phyloP scores from a whole-genome alignment of 1,140 invertebrate species.

The Tenebrio molitor region DNA sequence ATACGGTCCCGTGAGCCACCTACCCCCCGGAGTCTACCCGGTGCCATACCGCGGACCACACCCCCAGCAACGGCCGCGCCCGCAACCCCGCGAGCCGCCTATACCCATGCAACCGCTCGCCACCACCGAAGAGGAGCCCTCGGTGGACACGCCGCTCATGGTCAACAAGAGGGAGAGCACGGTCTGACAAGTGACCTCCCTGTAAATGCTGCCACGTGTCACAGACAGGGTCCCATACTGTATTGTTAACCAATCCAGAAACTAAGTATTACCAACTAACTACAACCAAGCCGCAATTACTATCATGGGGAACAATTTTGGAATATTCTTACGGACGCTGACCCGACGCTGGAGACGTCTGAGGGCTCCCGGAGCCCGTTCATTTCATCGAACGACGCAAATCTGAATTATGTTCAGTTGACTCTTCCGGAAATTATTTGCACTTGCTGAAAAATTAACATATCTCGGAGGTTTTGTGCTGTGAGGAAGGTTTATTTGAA shows the following conservation, averaged over 20 bases:
- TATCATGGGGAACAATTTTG: neutral
- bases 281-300: neutral
- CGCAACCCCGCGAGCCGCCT: slow-evolving; percentile 63
- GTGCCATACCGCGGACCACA: slow-evolving; percentile 59
- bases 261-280: slow-evolving; percentile 30
- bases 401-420: neutral
- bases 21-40: slow-evolving; percentile 64
- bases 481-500: slow-evolving; percentile 5
- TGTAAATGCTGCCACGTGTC: slow-evolving; percentile 54
- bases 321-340: no score
- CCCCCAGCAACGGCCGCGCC: slow-evolving; percentile 56
- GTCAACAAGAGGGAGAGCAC: slow-evolving; percentile 71
- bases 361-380: no score
- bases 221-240: slow-evolving; percentile 26
- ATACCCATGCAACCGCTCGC: slow-evolving; percentile 67
- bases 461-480: slow-evolving; percentile 25
- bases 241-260: slow-evolving; percentile 1
- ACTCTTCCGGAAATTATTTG: neutral
- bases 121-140: slow-evolving; percentile 67
- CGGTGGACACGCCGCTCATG: slow-evolving; percentile 70
- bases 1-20: slow-evolving; percentile 62
- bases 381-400: no score
- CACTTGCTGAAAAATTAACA: slow-evolving; percentile 23
- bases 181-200: slow-evolving; percentile 68
- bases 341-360: no score